phyloP scores from a whole-genome alignment of 1,140 invertebrate species.

The Apis laboriosa region DNA sequence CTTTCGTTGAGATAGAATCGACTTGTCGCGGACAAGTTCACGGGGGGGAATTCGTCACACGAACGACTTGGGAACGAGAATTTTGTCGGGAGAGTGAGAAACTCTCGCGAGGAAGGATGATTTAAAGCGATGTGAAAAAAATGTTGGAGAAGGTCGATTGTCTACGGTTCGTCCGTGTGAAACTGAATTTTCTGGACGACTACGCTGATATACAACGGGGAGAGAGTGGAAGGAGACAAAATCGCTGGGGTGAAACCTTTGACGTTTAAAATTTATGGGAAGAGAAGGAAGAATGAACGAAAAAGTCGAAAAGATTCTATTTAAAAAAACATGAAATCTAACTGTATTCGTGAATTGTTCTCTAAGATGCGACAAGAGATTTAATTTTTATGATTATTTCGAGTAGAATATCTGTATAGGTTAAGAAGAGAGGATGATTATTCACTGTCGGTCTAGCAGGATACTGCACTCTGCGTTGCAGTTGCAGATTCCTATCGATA shows the following conservation, averaged over 20 bases:
- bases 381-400: background rate
- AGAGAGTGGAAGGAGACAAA: background rate
- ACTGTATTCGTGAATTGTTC: too few relatives aligned
- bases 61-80: background rate
- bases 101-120: background rate
- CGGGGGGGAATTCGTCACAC: background rate
- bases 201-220: background rate
- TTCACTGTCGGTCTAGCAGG: background rate
- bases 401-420: background rate
- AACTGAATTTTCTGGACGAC: conserved; percentile 29
- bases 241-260: background rate
- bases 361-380: too few relatives aligned
- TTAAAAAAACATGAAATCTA: too few relatives aligned
- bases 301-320: too few relatives aligned
- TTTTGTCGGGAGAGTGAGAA: conserved; percentile 17
- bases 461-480: background rate
- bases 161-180: conserved; percentile 39
- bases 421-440: background rate
- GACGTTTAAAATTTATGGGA: background rate
- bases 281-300: background rate
- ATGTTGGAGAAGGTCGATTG: conserved; percentile 9
- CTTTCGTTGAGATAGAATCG: background rate
- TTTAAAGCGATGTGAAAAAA: background rate
- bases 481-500: background rate
- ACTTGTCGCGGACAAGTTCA: conserved; percentile 13